Conservation (phyloP, 1,140 invertebrate species). For the Macrobrachium rosenbergii region DNA sequence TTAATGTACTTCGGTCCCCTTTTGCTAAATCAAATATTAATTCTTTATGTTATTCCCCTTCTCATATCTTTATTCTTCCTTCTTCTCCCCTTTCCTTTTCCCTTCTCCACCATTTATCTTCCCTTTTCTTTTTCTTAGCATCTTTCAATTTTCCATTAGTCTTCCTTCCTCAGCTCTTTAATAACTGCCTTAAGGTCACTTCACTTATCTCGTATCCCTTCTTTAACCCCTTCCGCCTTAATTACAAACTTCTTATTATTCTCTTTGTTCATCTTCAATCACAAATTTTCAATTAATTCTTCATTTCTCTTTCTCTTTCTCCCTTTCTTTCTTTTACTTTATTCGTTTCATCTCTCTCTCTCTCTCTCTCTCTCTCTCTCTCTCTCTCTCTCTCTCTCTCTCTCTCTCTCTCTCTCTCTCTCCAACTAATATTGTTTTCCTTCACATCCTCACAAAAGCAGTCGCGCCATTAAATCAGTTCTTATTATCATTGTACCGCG, state of each 20-base stretch:
- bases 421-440: neutral
- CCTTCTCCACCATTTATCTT: neutral
- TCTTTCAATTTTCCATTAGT: neutral
- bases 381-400: conserved; percentile 13
- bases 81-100: conserved; percentile 7
- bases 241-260: conserved; percentile 1
- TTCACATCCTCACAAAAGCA: neutral
- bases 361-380: conserved; percentile 6
- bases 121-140: neutral
- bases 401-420: too few relatives aligned
- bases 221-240: neutral
- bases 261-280: neutral
- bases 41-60: neutral
- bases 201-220: too few relatives aligned
- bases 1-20: too few relatives aligned
- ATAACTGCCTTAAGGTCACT: too few relatives aligned
- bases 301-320: conserved; percentile 6
- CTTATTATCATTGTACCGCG: too few relatives aligned
- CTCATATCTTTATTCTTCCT: neutral
- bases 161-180: conserved; percentile 4
- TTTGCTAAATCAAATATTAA: too few relatives aligned
- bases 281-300: neutral
- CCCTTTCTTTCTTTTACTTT: conserved; percentile 4
- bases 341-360: conserved; percentile 11
- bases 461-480: too few relatives aligned